Evolutionary conservation across 2,113 vertebrate genomes (phyloP).

Genomic region (Macrotus californicus): DNA sequence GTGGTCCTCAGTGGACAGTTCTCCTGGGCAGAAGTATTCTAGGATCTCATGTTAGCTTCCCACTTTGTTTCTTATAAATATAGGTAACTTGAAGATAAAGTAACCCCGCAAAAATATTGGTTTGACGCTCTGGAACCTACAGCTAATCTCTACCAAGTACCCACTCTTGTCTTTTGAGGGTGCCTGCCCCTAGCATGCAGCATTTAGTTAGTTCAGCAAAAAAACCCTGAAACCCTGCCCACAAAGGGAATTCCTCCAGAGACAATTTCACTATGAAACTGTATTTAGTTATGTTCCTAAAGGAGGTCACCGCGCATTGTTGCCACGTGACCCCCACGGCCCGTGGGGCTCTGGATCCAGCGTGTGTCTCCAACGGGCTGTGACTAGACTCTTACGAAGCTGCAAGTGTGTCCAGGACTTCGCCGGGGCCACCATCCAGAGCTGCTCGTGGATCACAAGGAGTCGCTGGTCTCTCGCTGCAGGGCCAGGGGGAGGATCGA

Average conservation of each 20-base stretch:
- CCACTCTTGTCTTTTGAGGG: accelerated
- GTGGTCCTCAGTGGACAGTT: accelerated
- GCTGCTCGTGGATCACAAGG: neutral
- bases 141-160: accelerated
- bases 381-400: neutral
- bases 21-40: neutral
- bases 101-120: neutral
- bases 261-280: neutral
- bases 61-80: neutral
- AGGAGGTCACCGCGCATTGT: neutral
- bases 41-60: neutral
- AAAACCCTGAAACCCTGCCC: neutral
- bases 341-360: neutral
- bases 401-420: neutral
- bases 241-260: neutral
- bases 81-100: neutral
- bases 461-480: neutral
- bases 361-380: neutral
- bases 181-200: neutral
- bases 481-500: neutral
- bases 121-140: neutral
- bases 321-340: accelerated
- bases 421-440: neutral
- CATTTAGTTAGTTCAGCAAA: neutral
- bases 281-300: neutral